phyloP scores from a whole-genome alignment of 2,888 invertebrate species.

The Branchinecta sandiegonensis region DNA sequence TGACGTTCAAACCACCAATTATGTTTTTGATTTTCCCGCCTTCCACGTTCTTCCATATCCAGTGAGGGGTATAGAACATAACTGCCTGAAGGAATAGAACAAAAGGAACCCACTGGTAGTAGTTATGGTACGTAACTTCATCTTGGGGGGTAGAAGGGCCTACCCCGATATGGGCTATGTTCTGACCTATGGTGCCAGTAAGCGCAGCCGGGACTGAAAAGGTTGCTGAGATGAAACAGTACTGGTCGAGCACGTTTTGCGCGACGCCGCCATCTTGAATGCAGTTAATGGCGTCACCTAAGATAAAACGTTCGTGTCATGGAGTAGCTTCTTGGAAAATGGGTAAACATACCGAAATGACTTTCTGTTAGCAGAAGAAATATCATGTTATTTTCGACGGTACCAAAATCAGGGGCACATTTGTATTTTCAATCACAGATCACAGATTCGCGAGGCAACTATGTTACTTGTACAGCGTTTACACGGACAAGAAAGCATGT shows the following conservation, averaged over 20 bases:
- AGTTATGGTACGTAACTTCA: constrained; percentile 52
- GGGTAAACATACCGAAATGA: no score
- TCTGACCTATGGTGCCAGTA: constrained; percentile 32
- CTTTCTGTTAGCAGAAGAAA: no score
- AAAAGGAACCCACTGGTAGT: constrained; percentile 75
- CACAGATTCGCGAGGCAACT: no score
- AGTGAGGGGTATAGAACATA: constrained; percentile 31
- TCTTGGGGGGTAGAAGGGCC: constrained; percentile 29
- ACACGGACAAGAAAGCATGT: no score
- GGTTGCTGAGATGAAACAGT: constrained; percentile 66
- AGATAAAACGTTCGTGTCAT: constrained; percentile 18
- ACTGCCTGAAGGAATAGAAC: constrained; percentile 57
- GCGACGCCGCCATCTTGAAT: constrained; percentile 66
- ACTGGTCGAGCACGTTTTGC: constrained; percentile 69
- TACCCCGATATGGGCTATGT: constrained; percentile 39
- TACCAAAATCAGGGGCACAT: no score
- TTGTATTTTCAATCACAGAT: no score
- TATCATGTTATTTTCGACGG: no score
- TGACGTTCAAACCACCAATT: constrained; percentile 41
- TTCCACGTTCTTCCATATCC: constrained; percentile 32
- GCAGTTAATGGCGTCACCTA: constrained; percentile 77
- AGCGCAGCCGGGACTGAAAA: constrained; percentile 56
- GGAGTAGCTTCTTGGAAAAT: constrained; percentile 25
- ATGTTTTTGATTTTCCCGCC: constrained; percentile 47
- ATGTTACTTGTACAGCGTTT: no score